Percentiles rank a stretch among this genome's conserved stretches.
Evolutionary conservation across 2,113 vertebrate genomes (phyloP).

Genomic region (Chionomys nivalis): DNA sequence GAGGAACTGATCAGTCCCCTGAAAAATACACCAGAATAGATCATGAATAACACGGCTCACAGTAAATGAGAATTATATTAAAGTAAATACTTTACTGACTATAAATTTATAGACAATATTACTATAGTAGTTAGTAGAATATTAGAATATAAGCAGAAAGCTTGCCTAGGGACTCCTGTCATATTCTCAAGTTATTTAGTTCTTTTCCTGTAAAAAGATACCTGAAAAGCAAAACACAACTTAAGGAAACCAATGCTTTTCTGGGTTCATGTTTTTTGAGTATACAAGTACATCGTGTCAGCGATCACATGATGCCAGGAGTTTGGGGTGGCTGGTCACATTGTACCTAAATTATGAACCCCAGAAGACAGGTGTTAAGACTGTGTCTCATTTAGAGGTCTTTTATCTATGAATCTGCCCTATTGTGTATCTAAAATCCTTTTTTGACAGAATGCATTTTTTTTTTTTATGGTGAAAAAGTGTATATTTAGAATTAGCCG

Average conservation of each 20-base stretch:
- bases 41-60: not conserved
- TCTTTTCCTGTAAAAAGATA: too few relatives aligned
- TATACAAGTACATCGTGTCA: not conserved
- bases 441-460: too few relatives aligned
- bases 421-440: too few relatives aligned
- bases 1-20: not conserved
- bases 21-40: not conserved
- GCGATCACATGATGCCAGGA: rapidly evolving
- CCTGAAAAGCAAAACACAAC: not conserved
- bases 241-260: not conserved
- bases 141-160: not conserved
- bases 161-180: not conserved
- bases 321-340: not conserved
- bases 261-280: not conserved
- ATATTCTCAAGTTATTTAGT: not conserved
- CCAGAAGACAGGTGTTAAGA: not conserved
- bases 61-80: not conserved
- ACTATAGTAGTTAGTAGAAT: not conserved
- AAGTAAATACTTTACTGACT: not conserved
- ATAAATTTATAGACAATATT: not conserved
- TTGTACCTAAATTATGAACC: not conserved
- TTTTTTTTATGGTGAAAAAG: too few relatives aligned
- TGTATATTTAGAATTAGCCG: too few relatives aligned
- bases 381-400: too few relatives aligned
- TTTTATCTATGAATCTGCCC: too few relatives aligned